phyloP scores from a whole-genome alignment of 2,888 invertebrate genomes.

The Hermaeophaga mercurialis region DNA sequence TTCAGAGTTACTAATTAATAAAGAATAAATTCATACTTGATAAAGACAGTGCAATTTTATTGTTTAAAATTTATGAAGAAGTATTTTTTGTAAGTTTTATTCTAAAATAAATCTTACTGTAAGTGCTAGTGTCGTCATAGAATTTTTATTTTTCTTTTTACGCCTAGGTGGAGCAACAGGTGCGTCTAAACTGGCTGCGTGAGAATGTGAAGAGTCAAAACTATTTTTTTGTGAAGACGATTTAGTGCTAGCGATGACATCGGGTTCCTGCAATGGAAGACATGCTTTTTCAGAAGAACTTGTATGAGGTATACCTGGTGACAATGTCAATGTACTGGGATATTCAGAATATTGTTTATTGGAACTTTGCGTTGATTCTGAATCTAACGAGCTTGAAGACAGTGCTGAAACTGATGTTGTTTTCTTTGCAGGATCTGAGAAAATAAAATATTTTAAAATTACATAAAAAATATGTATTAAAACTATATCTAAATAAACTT shows the following conservation, averaged over 20 bases:
- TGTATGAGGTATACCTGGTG: constrained; percentile 35
- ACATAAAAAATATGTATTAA: too few relatives aligned
- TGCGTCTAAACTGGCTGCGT: constrained; percentile 46
- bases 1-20: too few relatives aligned
- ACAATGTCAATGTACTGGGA: constrained; percentile 54
- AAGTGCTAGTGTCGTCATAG: constrained; percentile 36
- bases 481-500: too few relatives aligned
- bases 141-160: constrained; percentile 68
- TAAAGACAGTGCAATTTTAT: too few relatives aligned
- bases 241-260: constrained; percentile 92
- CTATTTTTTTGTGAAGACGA: constrained; percentile 56
- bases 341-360: constrained; percentile 51
- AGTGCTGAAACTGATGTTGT: constrained; percentile 51
- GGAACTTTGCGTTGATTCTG: constrained; percentile 55
- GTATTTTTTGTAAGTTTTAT: background rate
- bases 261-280: constrained; percentile 77
- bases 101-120: constrained; percentile 41
- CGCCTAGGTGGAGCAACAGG: constrained; percentile 81
- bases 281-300: constrained; percentile 38
- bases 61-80: too few relatives aligned
- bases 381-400: constrained; percentile 54
- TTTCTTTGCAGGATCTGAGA: constrained; percentile 42
- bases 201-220: constrained; percentile 30
- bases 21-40: too few relatives aligned
- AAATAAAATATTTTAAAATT: background rate